A percentile compares a stretch with the other conserved stretches of the same genome.
These are phyloP conservation scores for Callipepla squamata DNA, from an alignment of 2,113 vertebrate species.

Conservation along the genomic window DNA sequence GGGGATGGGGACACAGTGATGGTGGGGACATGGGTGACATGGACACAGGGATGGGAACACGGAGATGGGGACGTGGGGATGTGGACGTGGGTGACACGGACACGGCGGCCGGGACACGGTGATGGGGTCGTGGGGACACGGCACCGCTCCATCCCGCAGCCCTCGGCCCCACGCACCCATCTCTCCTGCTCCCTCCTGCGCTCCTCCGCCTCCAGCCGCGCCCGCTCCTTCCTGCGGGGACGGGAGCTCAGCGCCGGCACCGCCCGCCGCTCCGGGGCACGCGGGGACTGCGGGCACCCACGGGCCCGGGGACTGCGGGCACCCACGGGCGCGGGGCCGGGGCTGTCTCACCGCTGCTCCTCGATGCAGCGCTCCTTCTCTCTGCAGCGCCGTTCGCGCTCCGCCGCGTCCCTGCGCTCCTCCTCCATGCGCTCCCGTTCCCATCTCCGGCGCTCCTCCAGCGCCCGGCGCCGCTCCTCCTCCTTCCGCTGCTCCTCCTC, in stretches of 20 bases:
- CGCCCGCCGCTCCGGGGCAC: not conserved
- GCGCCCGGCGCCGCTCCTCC: constrained; percentile 77
- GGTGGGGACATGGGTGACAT: no score
- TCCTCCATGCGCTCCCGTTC: constrained; percentile 81
- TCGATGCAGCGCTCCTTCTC: constrained; percentile 83
- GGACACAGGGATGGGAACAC: no score
- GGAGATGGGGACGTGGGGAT: no score
- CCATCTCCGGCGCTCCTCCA: constrained; percentile 79
- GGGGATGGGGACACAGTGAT: no score
- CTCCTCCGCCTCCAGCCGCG: constrained; percentile 34
- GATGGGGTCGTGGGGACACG: no score
- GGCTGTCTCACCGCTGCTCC: constrained; percentile 77
- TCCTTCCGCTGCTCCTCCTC: constrained; percentile 85
- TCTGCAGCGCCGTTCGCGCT: constrained; percentile 82
- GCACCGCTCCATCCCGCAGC: no score
- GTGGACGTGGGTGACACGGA: no score
- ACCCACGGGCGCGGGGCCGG: not conserved
- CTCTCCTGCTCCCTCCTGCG: constrained; percentile 27
- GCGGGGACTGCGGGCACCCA: not conserved
- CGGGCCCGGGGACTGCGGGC: not conserved
- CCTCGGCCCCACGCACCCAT: not conserved
- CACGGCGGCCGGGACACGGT: no score
- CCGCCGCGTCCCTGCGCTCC: constrained; percentile 81
- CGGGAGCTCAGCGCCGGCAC: no score
- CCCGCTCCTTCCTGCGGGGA: constrained; percentile 25